These are phyloP conservation scores for Chaetophractus vellerosus DNA, from an alignment of 2,797 vertebrate species.

Conservation along the genomic window DNA sequence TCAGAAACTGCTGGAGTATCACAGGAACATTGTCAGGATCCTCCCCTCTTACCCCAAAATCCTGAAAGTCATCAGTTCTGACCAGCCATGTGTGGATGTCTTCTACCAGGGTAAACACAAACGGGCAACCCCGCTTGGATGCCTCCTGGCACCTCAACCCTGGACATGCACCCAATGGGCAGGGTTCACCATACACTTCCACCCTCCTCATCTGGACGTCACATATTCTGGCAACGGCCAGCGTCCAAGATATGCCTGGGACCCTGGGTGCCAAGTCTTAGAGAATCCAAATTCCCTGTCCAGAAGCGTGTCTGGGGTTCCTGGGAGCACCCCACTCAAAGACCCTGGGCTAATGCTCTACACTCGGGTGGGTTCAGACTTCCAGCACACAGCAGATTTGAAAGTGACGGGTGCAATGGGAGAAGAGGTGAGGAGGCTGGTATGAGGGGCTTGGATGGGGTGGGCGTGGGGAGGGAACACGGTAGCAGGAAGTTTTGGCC, in stretches of 20 bases:
- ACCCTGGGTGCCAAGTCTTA: fast-evolving
- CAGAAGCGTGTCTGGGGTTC: background rate
- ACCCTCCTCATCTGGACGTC: fast-evolving
- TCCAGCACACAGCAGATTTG: background rate
- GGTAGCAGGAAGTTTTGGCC: background rate
- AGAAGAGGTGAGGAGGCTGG: fast-evolving
- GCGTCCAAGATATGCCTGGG: background rate
- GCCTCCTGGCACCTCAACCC: background rate
- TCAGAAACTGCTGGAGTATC: constrained; percentile 89
- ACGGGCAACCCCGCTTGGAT: background rate
- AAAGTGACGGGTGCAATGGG: background rate
- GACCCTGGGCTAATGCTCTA: background rate
- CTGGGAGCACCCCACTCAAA: background rate
- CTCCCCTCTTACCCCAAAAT: constrained; percentile 90
- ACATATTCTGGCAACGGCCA: background rate
- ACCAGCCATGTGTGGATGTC: constrained; percentile 94
- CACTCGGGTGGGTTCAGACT: fast-evolving
- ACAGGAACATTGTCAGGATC: constrained; percentile 90
- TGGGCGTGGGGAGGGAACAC: too few species aligned
- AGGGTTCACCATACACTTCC: fast-evolving
- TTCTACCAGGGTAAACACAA: constrained; percentile 92
- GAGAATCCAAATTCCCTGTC: background rate
- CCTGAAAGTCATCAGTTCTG: constrained; percentile 91
- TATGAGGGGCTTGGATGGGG: too few species aligned
- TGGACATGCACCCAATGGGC: background rate